A percentile compares a stretch with the other conserved stretches of the same genome.
These are phyloP conservation scores for Marmota monax DNA, from an alignment of 2,113 vertebrate species.

Conservation along the genomic window DNA sequence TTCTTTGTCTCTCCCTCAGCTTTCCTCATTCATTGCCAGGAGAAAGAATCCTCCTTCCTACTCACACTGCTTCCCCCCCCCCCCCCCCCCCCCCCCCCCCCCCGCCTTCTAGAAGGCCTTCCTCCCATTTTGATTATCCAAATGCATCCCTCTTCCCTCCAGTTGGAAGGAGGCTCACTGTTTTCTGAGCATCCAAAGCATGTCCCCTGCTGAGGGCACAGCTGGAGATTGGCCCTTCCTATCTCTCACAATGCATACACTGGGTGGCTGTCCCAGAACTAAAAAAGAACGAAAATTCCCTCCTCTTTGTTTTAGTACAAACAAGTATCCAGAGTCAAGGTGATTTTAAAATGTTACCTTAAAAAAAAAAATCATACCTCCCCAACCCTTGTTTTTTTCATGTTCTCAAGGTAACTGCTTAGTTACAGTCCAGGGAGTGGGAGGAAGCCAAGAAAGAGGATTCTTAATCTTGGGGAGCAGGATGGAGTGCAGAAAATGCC, in stretches of 20 bases:
- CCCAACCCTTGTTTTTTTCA: not conserved
- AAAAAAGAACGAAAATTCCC: not conserved
- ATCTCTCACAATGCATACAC: not conserved
- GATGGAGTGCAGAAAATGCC: conserved; percentile 45
- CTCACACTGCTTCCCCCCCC: not conserved
- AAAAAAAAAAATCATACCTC: not conserved
- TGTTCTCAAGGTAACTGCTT: conserved; percentile 67
- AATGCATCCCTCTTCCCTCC: not conserved
- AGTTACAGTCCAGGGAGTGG: conserved; percentile 17
- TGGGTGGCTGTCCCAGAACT: not conserved
- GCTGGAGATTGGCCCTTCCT: not conserved
- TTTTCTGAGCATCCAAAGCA: not conserved
- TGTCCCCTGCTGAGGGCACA: not conserved
- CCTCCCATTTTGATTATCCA: not conserved
- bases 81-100: rapidly evolving
- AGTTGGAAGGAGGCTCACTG: not conserved
- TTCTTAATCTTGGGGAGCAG: conserved; percentile 66
- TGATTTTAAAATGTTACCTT: conserved; percentile 40
- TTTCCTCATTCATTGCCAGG: not conserved
- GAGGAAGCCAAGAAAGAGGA: conserved; percentile 62
- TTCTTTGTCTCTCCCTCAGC: not conserved
- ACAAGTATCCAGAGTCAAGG: not conserved
- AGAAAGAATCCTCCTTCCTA: too few species aligned
- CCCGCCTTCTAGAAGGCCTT: not conserved
- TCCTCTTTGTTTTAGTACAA: not conserved